phyloP scores from a whole-genome alignment of 2,888 invertebrate genomes.

The Drosophila macrothrix region DNA sequence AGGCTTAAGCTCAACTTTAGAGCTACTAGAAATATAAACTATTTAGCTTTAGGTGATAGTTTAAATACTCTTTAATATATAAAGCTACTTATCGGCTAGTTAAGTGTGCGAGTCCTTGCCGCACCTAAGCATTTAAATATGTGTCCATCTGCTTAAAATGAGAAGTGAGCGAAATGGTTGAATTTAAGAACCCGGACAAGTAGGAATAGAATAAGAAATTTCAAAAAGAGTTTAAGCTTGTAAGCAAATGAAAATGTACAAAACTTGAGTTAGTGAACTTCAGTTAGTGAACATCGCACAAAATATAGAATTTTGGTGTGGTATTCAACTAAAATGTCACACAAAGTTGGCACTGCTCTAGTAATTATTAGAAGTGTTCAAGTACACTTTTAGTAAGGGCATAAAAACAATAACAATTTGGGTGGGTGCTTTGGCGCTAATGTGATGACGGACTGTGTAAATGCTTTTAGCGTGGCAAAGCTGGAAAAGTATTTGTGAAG shows the following conservation, averaged over 20 bases:
- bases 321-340: not conserved
- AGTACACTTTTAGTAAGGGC: slow-evolving; percentile 21
- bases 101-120: not conserved
- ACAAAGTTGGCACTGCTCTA: not conserved
- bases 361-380: slow-evolving; percentile 9
- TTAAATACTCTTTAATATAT: slow-evolving; percentile 16
- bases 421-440: slow-evolving; percentile 48
- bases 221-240: not conserved
- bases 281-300: not conserved
- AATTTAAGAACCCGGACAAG: not conserved
- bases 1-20: not conserved
- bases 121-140: not conserved
- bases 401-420: slow-evolving; percentile 61
- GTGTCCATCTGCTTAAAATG: not conserved
- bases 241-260: not conserved
- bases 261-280: not conserved
- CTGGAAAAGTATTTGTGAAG: slow-evolving; percentile 57
- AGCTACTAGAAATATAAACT: not conserved
- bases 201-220: not conserved
- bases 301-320: not conserved
- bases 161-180: not conserved
- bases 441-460: slow-evolving; percentile 64
- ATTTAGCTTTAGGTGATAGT: not conserved
- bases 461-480: slow-evolving; percentile 63
- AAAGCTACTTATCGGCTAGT: not conserved